phyloP scores from a whole-genome alignment of 2,113 vertebrate genomes.

The Candoia aspera region DNA sequence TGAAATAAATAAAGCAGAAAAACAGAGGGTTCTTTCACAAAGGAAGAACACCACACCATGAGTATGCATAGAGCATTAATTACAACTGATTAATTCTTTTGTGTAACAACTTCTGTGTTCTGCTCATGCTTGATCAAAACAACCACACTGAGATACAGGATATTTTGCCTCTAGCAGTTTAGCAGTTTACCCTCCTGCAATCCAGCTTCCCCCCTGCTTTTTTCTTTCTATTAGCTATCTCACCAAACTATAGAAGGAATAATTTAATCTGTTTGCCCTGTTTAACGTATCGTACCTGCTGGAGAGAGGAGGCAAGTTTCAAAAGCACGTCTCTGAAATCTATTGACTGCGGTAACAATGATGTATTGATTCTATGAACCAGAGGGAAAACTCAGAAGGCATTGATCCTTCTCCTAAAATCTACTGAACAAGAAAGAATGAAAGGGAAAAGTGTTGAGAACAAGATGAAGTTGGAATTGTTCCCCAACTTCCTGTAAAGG shows the following conservation, averaged over 20 bases:
- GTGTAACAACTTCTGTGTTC: not conserved
- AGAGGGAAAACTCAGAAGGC: constrained; percentile 37
- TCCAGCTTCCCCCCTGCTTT: not conserved
- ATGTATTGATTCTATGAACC: constrained; percentile 24
- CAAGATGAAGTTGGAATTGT: constrained; percentile 68
- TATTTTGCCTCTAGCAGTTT: not conserved
- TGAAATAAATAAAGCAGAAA: not conserved
- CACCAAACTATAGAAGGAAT: not conserved
- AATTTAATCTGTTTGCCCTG: constrained; percentile 27
- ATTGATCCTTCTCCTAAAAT: constrained; percentile 47
- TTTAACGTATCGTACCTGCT: constrained; percentile 41
- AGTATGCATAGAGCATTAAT: not conserved
- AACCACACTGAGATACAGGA: not conserved
- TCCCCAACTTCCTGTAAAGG: constrained; percentile 58
- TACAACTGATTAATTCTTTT: not conserved
- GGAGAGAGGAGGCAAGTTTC: not conserved
- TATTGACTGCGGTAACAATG: constrained; percentile 30
- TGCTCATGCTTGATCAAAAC: not conserved
- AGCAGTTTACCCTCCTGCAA: not conserved
- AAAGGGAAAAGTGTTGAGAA: constrained; percentile 47
- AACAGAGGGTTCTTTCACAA: not conserved
- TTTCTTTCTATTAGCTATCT: not conserved
- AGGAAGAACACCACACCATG: not conserved
- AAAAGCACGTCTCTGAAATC: constrained; percentile 15
- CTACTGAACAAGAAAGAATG: constrained; percentile 39